Conservation (phyloP, 2,888 invertebrate species). For the Drepana falcataria region DNA sequence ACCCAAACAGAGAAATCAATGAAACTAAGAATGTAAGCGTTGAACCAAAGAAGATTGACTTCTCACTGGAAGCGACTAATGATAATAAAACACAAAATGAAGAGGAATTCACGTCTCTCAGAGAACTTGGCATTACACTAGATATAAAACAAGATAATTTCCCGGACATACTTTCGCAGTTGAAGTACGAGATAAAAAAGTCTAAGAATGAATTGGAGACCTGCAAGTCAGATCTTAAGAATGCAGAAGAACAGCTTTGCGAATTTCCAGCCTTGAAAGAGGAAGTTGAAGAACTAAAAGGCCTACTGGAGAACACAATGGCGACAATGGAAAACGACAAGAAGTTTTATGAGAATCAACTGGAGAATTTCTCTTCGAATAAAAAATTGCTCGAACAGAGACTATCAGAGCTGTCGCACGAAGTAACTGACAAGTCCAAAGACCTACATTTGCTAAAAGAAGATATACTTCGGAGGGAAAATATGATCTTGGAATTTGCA, state of each 20-base stretch:
- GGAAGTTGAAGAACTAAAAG: slow-evolving; percentile 68
- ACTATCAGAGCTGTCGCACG: slow-evolving; percentile 76
- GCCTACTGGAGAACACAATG: slow-evolving; percentile 67
- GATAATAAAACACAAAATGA: slow-evolving; percentile 56
- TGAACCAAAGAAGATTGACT: slow-evolving; percentile 70
- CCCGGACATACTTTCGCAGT: slow-evolving; percentile 62
- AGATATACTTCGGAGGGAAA: slow-evolving; percentile 76
- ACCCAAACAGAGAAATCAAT: slow-evolving; percentile 64
- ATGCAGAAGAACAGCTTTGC: slow-evolving; percentile 73
- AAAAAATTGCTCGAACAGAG: slow-evolving; percentile 76
- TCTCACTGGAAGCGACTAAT: slow-evolving; percentile 53
- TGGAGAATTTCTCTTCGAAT: slow-evolving; percentile 72
- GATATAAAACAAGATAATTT: slow-evolving; percentile 64
- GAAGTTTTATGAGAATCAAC: slow-evolving; percentile 75
- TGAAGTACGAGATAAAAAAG: slow-evolving; percentile 76
- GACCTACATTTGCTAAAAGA: slow-evolving; percentile 74
- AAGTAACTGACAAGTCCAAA: slow-evolving; percentile 73
- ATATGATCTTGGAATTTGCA: slow-evolving; percentile 77
- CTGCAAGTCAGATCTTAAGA: slow-evolving; percentile 73
- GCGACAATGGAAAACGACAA: slow-evolving; percentile 75
- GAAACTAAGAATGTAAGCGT: slow-evolving; percentile 57
- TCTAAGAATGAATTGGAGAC: slow-evolving; percentile 74
- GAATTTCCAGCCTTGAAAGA: slow-evolving; percentile 73
- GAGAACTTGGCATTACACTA: slow-evolving; percentile 72
- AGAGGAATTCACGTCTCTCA: slow-evolving; percentile 71